Base-by-base conservation (phyloP, 2,113 vertebrate species). In the Siphamia tubifer region DNA sequence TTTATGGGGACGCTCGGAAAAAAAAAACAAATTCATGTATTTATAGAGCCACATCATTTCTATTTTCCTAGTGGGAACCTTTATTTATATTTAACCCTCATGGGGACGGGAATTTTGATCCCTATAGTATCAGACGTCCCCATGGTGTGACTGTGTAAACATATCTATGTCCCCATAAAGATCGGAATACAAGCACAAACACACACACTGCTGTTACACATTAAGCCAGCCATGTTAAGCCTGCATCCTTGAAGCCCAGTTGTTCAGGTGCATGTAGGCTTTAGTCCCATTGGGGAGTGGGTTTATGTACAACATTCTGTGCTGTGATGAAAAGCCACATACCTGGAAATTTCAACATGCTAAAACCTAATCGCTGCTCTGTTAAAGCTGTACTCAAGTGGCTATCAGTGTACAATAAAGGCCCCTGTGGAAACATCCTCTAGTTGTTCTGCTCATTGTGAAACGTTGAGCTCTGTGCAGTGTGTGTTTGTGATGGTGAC, bases 401-500 rank as follows among this genome's bases (percentile, higher is more conserved):
- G 34, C 31, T 9, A 43, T 62, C 34, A 36, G 16, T 47, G 24
- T 39, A 34, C 24, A 10, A 21, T 53, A 17, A 27, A 55, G 15
- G 17, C 24, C 38, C 28, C 19, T 42, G 51, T 20, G 28, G 42
- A 31, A 47, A 30, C 28, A 30, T 7, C 40, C 47, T 47, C 32
- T 12, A 12, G 2, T 5, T 56, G 34, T 10, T 21, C 53, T 42
- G 53, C 24, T 31, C n/a, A 7, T 34, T 34, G 32, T 49, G 42
- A 53, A 24, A 52, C n/a, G 8, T 17, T 39, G 43, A 55, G 40
- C 17, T 11, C 48, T 40, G 39, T 35, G 28, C 9, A 11, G 31
- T 43, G 27, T 19, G 48, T 30, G 5, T 73, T 66, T 35, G 12
- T 9, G 54, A 63, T 31, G 34, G 43, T 40, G 40, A 56, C 44